Conservation (phyloP, 2,113 vertebrate genomes). For the Triplophysa siluroides region DNA sequence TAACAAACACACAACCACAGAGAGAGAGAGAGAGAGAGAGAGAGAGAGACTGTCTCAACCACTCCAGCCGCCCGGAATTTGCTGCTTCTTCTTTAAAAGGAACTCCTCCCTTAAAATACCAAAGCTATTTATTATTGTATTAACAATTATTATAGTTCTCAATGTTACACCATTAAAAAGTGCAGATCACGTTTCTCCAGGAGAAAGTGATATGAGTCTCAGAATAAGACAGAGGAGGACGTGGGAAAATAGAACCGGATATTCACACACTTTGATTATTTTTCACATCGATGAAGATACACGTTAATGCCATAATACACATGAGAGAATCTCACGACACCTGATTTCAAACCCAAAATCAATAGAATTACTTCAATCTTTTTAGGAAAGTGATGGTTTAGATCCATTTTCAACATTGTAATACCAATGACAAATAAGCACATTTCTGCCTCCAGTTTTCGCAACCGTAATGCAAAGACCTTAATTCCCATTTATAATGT, state of each 20-base stretch:
- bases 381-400: not conserved
- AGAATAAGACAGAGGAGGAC: slow-evolving; percentile 30
- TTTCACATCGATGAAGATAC: slow-evolving; percentile 60
- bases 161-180: slow-evolving; percentile 45
- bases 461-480: no score
- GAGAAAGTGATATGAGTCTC: slow-evolving; percentile 17
- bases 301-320: slow-evolving; percentile 51
- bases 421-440: not conserved
- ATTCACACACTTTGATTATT: slow-evolving; percentile 50
- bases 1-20: slow-evolving; percentile 5
- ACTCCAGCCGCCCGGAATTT: slow-evolving; percentile 47
- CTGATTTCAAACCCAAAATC: not conserved
- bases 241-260: slow-evolving; percentile 31
- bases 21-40: slow-evolving; percentile 54
- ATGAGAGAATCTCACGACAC: slow-evolving; percentile 26
- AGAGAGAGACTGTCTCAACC: slow-evolving; percentile 58
- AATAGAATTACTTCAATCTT: not conserved
- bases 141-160: slow-evolving; percentile 45
- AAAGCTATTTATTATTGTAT: slow-evolving; percentile 56
- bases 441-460: not conserved
- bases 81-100: slow-evolving; percentile 32
- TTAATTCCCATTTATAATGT: no score
- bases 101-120: slow-evolving; percentile 47
- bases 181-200: slow-evolving; percentile 43
- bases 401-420: not conserved